Evolutionary conservation across 2,888 invertebrate genomes (phyloP).

Genomic region (Cryptocephalus moraei): DNA sequence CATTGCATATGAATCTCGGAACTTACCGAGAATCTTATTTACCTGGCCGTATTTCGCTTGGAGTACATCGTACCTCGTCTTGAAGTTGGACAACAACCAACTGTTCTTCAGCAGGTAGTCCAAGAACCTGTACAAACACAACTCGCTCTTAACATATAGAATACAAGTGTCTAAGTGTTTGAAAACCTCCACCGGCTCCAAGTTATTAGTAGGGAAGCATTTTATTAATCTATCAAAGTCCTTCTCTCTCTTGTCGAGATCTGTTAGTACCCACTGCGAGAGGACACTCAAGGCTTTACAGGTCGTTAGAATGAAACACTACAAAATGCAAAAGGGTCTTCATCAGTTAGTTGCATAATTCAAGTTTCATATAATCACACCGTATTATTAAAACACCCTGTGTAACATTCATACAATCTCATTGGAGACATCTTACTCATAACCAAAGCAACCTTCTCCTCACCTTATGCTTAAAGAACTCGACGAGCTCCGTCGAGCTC

Average conservation of each 20-base stretch:
- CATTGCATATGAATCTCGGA: no score
- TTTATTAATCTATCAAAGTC: constrained; percentile 45
- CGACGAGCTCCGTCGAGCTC: constrained; percentile 39
- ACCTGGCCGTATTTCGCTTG: constrained; percentile 41
- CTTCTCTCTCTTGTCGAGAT: constrained; percentile 41
- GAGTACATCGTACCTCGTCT: constrained; percentile 39
- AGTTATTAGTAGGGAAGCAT: constrained; percentile 39
- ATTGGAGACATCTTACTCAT: no score
- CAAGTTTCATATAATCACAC: no score
- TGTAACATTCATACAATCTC: no score
- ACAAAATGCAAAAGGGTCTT: constrained; percentile 7
- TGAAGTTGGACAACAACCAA: constrained; percentile 41
- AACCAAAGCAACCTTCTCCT: constrained; percentile 1
- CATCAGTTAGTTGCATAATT: no score
- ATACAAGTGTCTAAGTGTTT: constrained; percentile 48
- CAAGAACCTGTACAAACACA: constrained; percentile 46
- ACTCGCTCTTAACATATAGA: constrained; percentile 46
- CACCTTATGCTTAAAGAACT: constrained; percentile 45
- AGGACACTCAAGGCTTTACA: constrained; percentile 40
- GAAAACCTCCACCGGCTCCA: constrained; percentile 40
- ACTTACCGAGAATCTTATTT: constrained; percentile 1
- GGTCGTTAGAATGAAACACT: constrained; percentile 35
- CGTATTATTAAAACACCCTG: no score
- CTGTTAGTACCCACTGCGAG: constrained; percentile 45
- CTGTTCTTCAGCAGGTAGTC: constrained; percentile 38